A percentile compares a stretch with the other conserved stretches of the same genome.
Evolutionary conservation across 2,888 invertebrate species (phyloP).

Genomic region (Stenoptilia bipunctidactyla): DNA sequence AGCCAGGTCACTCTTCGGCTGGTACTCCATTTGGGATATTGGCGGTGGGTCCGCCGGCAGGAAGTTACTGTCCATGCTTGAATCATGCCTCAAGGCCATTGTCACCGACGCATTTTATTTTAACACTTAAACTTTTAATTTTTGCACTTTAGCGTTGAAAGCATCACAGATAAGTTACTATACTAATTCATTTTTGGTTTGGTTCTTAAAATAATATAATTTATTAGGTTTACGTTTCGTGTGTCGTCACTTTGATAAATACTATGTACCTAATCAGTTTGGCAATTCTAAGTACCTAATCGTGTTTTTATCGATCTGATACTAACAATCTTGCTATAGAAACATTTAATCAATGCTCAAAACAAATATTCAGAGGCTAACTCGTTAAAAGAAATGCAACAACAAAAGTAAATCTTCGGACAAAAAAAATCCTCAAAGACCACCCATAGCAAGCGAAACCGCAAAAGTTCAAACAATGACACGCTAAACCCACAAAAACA

Average conservation of each 20-base stretch:
- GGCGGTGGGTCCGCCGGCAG: constrained; percentile 72
- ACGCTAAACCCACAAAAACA: not conserved
- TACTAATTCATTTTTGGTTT: constrained; percentile 6
- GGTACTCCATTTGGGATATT: constrained; percentile 44
- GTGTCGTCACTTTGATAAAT: too few relatives aligned
- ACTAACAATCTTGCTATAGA: too few relatives aligned
- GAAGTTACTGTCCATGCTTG: constrained; percentile 55
- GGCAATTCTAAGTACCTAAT: too few relatives aligned
- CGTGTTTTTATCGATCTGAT: too few relatives aligned
- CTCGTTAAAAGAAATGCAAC: too few relatives aligned
- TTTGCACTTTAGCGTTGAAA: constrained; percentile 34
- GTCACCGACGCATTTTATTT: constrained; percentile 9
- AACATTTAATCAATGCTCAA: too few relatives aligned
- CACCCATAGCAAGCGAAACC: too few relatives aligned
- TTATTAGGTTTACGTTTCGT: not conserved
- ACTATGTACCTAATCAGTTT: too few relatives aligned
- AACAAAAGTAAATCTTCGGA: too few relatives aligned
- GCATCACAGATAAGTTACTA: constrained; percentile 31
- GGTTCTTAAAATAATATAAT: not conserved
- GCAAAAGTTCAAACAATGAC: too few relatives aligned
- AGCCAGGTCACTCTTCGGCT: constrained; percentile 41
- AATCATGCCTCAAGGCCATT: constrained; percentile 51
- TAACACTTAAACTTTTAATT: constrained; percentile 44
- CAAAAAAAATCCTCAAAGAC: too few relatives aligned
- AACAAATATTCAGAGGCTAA: too few relatives aligned